Evolutionary conservation across 2,888 invertebrate species (phyloP).

Genomic region (Lamellibrachia columna): DNA sequence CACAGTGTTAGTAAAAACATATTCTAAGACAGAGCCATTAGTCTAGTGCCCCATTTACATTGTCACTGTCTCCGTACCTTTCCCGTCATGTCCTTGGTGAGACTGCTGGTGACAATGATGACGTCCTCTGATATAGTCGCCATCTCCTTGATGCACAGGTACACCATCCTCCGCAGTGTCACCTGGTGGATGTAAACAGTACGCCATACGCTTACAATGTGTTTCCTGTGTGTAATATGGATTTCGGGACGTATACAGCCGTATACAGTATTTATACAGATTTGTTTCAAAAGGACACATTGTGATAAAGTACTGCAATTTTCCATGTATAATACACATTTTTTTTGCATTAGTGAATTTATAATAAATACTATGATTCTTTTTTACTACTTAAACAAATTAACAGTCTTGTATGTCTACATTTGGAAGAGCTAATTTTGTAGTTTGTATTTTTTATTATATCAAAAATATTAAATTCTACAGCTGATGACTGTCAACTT

Average conservation of each 20-base stretch:
- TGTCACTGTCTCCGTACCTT: constrained; percentile 42
- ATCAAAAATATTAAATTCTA: not conserved
- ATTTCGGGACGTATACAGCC: too few species aligned
- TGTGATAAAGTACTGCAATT: too few species aligned
- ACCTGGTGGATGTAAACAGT: constrained; percentile 51
- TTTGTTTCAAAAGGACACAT: too few species aligned
- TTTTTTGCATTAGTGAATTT: too few species aligned
- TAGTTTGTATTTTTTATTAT: not conserved
- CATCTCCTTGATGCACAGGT: constrained; percentile 89
- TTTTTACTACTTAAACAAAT: not conserved
- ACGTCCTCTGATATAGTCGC: constrained; percentile 96
- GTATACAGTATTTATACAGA: too few species aligned
- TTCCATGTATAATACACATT: too few species aligned
- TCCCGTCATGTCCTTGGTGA: constrained; percentile 98
- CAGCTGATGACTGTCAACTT: not conserved
- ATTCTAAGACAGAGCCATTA: not conserved
- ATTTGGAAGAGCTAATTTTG: not conserved
- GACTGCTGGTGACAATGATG: constrained; percentile 93
- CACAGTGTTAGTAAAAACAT: too few species aligned
- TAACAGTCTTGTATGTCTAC: not conserved
- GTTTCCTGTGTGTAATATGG: too few species aligned
- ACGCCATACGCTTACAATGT: not conserved
- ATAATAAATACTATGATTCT: not conserved
- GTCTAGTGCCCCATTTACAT: not conserved
- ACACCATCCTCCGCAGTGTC: constrained; percentile 92